Evolutionary conservation across 2,888 invertebrate species (phyloP), one percentile per base, ranked within the genome.

Genomic region (Trichogramma dendrolimi): DNA sequence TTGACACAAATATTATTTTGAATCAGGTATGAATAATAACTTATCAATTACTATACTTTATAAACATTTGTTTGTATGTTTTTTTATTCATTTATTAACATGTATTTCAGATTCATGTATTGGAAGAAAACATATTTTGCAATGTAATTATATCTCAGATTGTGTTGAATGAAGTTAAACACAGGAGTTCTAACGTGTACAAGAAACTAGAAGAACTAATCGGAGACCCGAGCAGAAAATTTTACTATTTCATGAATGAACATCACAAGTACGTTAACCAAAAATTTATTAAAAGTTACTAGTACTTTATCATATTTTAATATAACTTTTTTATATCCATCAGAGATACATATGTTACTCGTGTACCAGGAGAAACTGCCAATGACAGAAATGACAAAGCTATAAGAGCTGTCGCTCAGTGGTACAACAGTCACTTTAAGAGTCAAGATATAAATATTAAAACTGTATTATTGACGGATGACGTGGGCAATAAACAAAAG

Each of bases 241-340:
- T 95, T 80, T 95, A 91, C 80, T 87, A 93, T 2, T 99, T 98
- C 81, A 89, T 93, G 4, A 98, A 99, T 85, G 98, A 98, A 80
- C 95, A 96, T 82, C 95, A 96, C 78, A 90, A 88, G 95, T 95
- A 83, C 83, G 84, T 44, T 60, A 49, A 53, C 53, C 6, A 14
- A n/a, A 59, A 57, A 55, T 66, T 64, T 61, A 47, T 60, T 65
- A 38, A 62, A 61, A 60, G 49, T 11, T 51, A 51, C 60, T 63
- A 42, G 27, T 60, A 44, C 46, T 51, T 55, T 44, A 53, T 60
- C 52, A 59, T 10, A 41, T 46, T 49, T 60, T 61, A 59, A 66
- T 69, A 6, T 53, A 49, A 41, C 49, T 63, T 42, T 64, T 64
- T 77, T 80, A 41, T 72, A 27, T 27, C 2, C 27, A 27, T 27